A percentile compares a stretch with the other conserved stretches of the same genome.
phyloP scores from a whole-genome alignment of 2,888 invertebrate species.

The Abrostola triplasia region DNA sequence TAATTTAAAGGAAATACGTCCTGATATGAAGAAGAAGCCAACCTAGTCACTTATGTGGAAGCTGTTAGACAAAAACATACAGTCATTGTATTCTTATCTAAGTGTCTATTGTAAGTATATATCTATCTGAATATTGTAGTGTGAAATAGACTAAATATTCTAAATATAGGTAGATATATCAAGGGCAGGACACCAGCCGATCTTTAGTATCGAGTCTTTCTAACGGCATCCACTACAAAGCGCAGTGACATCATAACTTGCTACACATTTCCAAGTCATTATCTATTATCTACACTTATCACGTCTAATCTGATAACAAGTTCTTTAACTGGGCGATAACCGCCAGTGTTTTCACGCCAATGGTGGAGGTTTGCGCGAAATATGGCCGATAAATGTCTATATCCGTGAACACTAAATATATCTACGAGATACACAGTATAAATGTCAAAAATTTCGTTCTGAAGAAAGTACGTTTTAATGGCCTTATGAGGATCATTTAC shows the following conservation, averaged over 20 bases:
- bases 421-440: neutral
- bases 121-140: too few relatives aligned
- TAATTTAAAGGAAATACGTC: too few relatives aligned
- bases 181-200: neutral
- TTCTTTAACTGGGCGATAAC: slow-evolving; percentile 47
- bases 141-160: too few relatives aligned
- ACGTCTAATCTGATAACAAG: slow-evolving; percentile 49
- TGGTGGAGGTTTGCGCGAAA: slow-evolving; percentile 23
- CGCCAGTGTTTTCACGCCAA: slow-evolving; percentile 41
- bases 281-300: slow-evolving; percentile 42
- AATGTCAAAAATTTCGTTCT: neutral
- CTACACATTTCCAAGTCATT: slow-evolving; percentile 44
- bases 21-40: too few relatives aligned
- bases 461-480: too few relatives aligned
- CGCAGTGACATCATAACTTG: slow-evolving; percentile 45
- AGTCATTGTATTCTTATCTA: too few relatives aligned
- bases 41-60: too few relatives aligned
- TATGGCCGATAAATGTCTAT: slow-evolving; percentile 30
- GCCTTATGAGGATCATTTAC: too few relatives aligned
- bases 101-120: too few relatives aligned
- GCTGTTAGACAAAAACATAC: too few relatives aligned
- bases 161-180: neutral
- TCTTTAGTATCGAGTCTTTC: neutral
- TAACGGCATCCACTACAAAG: slow-evolving; percentile 9
- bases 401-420: slow-evolving; percentile 13